These are phyloP conservation scores for Drosophila nr. medialis DNA, from an alignment of 2,888 invertebrate species.

Conservation along the genomic window DNA sequence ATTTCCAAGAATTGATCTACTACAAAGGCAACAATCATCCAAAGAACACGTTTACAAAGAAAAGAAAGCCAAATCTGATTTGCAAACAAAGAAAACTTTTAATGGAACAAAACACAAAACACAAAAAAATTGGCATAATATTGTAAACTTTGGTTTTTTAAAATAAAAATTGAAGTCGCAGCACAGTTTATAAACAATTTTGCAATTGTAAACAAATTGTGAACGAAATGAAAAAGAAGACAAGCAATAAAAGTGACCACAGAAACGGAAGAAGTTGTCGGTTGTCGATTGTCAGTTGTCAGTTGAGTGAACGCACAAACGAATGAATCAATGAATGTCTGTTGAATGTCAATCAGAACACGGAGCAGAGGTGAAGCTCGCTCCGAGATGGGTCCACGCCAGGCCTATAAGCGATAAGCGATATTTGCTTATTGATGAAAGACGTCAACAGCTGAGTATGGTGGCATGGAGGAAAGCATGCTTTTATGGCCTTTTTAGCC, in stretches of 20 bases:
- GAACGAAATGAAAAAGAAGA: no score
- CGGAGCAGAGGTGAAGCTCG: conserved; percentile 10
- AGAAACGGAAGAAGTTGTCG: conserved; percentile 59
- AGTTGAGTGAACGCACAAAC: neutral
- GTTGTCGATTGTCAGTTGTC: neutral
- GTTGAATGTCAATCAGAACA: conserved; percentile 68
- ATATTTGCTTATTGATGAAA: conserved; percentile 32
- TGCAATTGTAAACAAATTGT: conserved; percentile 39
- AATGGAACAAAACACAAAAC: neutral
- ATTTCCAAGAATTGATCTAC: conserved; percentile 13
- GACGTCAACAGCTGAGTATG: conserved; percentile 42
- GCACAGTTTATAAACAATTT: conserved; percentile 46
- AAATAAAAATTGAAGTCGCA: conserved; percentile 9
- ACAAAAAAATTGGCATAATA: conserved; percentile 11
- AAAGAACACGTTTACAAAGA: conserved; percentile 17
- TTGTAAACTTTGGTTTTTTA: conserved; percentile 25
- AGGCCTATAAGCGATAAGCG: conserved; percentile 22
- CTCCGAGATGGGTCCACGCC: conserved; percentile 22
- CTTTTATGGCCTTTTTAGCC: neutral
- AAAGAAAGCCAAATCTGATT: neutral
- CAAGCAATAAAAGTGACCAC: conserved; percentile 43
- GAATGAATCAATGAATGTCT: conserved; percentile 42
- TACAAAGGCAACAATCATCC: neutral
- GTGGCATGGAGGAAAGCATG: neutral
- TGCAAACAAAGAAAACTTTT: conserved; percentile 26